Base-by-base conservation (phyloP, 2,797 vertebrate genomes). In the Takifugu rubripes region DNA sequence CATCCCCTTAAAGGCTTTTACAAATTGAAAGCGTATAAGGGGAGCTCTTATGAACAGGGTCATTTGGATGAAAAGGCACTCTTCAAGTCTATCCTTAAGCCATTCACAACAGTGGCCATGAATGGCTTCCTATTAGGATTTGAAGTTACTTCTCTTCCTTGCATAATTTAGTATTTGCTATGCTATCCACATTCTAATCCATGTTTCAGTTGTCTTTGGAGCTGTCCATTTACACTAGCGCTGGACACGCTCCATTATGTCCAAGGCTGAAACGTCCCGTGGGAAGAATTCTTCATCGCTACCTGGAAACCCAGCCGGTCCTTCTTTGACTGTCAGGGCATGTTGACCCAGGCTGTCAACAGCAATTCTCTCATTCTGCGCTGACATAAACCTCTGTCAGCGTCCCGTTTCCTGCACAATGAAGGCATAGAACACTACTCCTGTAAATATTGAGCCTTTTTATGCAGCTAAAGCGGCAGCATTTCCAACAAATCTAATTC, bases 181-280 rank as follows among this genome's bases (percentile, higher is more conserved):
- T 70, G 68, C 75, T 50, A 16, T 33, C 49, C 69, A 63, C 71
- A 76, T 49, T 54, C 61, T 67, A 54, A 66, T 61, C 75, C 74
- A 67, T 59, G 52, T 71, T 79, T 72, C 47, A 56, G 44, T 58
- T 64, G 62, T 68, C 72, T 66, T 65, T 59, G 70, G 65, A 69
- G 70, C 75, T 67, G 66, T 75, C 75, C 64, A 64, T 81, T 78
- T 74, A 76, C 71, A 60, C 68, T 63, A 69, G 61, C 69, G 59
- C 72, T 70, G 69, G 74, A 80, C 74, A 75, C 63, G 56, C 75
- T 83, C 60, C 43, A 84, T 84, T 83, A 79, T 68, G 72, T 82
- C 73, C 73, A 78, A 79, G 74, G 77, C 71, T 76, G 56, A 67
- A 74, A 70, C 64, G 67, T 83, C 81, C 81, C 68, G 4, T 29